A percentile compares a stretch with the other conserved stretches of the same genome.
Evolutionary conservation across 1,140 invertebrate genomes (phyloP).

Genomic region (Samia ricini): DNA sequence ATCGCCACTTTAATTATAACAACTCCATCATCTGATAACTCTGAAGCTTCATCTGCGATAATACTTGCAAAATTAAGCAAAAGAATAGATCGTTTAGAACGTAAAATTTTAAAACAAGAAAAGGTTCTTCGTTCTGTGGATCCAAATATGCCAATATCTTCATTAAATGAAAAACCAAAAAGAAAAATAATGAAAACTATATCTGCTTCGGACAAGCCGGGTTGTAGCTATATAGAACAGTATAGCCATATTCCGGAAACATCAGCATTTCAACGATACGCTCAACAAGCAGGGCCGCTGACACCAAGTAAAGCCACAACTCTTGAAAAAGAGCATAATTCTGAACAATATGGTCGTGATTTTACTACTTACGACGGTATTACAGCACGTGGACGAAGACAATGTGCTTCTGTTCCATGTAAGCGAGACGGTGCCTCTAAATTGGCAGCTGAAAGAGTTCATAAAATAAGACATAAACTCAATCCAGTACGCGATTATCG

Average conservation of each 20-base stretch:
- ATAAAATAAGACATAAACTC: slow-evolving; percentile 65
- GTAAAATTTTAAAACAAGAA: slow-evolving; percentile 58
- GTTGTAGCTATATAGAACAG: slow-evolving; percentile 67
- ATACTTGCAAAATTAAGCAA: slow-evolving; percentile 47
- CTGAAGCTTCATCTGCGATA: slow-evolving; percentile 22
- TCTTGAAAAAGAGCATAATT: slow-evolving; percentile 64
- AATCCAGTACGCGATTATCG: slow-evolving; percentile 68
- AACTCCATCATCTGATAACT: slow-evolving; percentile 42
- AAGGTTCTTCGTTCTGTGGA: slow-evolving; percentile 57
- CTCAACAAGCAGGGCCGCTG: slow-evolving; percentile 48
- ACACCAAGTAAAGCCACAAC: slow-evolving; percentile 58
- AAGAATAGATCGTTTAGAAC: slow-evolving; percentile 60
- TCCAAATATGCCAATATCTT: slow-evolving; percentile 45
- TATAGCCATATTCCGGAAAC: slow-evolving; percentile 67
- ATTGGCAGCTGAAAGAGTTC: slow-evolving; percentile 60
- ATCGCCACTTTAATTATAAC: slow-evolving; percentile 46
- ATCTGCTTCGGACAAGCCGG: slow-evolving; percentile 35
- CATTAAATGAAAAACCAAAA: slow-evolving; percentile 51
- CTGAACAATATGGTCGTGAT: slow-evolving; percentile 67
- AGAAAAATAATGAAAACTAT: slow-evolving; percentile 34
- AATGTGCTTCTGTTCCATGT: slow-evolving; percentile 63
- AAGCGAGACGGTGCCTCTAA: slow-evolving; percentile 58
- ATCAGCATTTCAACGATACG: slow-evolving; percentile 62
- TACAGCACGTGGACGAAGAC: slow-evolving; percentile 55
- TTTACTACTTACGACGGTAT: slow-evolving; percentile 68